Conservation (phyloP, 2,888 invertebrate species). For the Unio delphinus region DNA sequence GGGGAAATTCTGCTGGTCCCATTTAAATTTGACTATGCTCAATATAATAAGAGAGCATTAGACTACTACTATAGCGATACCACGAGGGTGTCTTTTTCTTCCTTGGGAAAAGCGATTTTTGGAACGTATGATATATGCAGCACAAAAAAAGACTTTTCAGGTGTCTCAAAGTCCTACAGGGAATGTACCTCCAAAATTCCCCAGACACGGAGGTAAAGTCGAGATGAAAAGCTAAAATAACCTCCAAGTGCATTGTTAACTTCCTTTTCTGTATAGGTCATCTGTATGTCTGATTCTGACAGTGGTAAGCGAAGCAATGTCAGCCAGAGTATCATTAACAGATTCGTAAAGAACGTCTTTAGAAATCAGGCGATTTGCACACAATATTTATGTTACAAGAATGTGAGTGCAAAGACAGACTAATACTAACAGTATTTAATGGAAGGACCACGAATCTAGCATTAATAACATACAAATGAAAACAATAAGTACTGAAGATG, state of each 20-base stretch:
- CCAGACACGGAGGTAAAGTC: conserved; percentile 3
- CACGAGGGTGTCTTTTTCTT: conserved; percentile 19
- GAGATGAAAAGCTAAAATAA: conserved; percentile 10
- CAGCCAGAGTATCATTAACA: too few species aligned
- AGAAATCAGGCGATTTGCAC: too few species aligned
- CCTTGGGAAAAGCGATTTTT: conserved; percentile 21
- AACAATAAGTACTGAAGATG: too few species aligned
- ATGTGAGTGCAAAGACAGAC: too few species aligned
- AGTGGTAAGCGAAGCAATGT: too few species aligned
- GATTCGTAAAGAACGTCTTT: too few species aligned
- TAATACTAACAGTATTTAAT: too few species aligned
- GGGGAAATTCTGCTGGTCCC: conserved; percentile 15
- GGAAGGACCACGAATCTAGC: too few species aligned
- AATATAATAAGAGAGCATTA: conserved; percentile 2
- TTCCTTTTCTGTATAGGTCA: conserved; percentile 1
- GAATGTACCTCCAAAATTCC: conserved; percentile 13
- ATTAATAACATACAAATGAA: too few species aligned
- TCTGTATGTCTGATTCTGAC: not conserved
- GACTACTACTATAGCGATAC: conserved; percentile 15
- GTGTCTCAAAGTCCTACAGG: conserved; percentile 19
- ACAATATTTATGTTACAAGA: too few species aligned
- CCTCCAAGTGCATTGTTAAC: conserved; percentile 14
- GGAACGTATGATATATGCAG: conserved; percentile 5
- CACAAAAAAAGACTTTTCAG: conserved; percentile 15
- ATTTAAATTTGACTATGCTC: conserved; percentile 14